Evolutionary conservation across 2,888 invertebrate genomes (phyloP).

Genomic region (Tipula confusa): DNA sequence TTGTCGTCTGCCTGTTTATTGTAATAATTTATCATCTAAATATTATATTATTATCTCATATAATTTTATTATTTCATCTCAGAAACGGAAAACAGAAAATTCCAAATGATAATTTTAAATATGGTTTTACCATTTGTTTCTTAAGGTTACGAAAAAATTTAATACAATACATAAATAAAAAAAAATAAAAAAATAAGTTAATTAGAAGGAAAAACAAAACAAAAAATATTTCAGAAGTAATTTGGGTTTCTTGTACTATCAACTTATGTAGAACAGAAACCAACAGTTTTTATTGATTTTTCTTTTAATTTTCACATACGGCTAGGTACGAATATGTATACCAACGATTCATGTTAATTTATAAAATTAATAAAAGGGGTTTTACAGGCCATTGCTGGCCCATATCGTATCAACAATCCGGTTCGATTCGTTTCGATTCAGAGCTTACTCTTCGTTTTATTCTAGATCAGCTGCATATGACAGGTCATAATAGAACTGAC

Average conservation of each 20-base stretch:
- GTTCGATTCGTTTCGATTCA: no score
- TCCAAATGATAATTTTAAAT: background rate
- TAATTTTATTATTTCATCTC: background rate
- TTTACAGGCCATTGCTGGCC: no score
- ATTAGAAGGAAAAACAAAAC: background rate
- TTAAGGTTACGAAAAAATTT: background rate
- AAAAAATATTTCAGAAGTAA: background rate
- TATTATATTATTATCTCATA: background rate
- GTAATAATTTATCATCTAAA: background rate
- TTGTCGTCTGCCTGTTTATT: constrained; percentile 20
- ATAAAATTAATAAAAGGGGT: no score
- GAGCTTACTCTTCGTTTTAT: no score
- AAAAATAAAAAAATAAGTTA: background rate
- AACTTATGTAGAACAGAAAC: background rate
- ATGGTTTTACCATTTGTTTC: background rate
- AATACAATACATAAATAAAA: background rate
- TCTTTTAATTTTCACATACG: background rate
- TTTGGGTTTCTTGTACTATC: background rate
- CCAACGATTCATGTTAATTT: background rate
- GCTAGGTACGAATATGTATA: background rate
- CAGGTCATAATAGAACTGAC: no score
- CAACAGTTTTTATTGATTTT: background rate
- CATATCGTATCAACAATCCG: no score
- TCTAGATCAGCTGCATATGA: no score
- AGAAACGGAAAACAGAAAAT: background rate